Evolutionary conservation across 2,888 invertebrate genomes (phyloP), one percentile per base, ranked within the genome.

Genomic region (Byasa hedistus): DNA sequence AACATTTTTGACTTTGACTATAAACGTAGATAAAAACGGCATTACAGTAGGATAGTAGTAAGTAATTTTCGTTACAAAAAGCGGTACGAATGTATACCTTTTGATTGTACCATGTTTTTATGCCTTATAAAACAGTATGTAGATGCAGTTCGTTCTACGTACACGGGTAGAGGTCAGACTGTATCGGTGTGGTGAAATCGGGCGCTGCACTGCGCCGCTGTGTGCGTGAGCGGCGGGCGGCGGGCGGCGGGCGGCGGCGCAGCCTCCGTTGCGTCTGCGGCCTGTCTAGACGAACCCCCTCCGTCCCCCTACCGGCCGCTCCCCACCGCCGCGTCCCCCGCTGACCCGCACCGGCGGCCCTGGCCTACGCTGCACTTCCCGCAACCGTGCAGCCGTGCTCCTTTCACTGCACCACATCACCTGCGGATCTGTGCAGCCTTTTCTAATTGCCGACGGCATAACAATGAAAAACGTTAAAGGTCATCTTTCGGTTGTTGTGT

Each of bases 221-320:
- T 86, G 66, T 59, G 87, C 73, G 86, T 81, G 81, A 72, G 77
- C 75, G 73, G 70, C 75, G 44, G n/a, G n/a, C n/a, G n/a, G n/a
- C n/a, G n/a, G 73, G 70, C 51, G 51, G 21, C 39, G 75, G 76
- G 74, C 76, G 80, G n/a, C 86, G 76, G 86, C 87, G 87, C 91
- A 90, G 90, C 90, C 90, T 90, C 90, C 88, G 80, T 82, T 62
- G 80, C 85, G 91, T 91, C 91, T 91, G 90, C 89, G 87, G 88
- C 86, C 90, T 85, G 91, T 91, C 91, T 91, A 91, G 91, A 91
- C 91, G 77, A 71, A 79, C 79, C 79, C 75, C 76, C 80, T 74
- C 75, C 71, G 76, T 70, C 72, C 57, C 71, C 70, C 73, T 71
- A 61, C 71, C 63, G 76, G 66, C 72, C 66, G 68, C 68, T 66